These are phyloP conservation scores for Temnothorax unifasciatus DNA, from an alignment of 2,888 invertebrate species.

Conservation along the genomic window DNA sequence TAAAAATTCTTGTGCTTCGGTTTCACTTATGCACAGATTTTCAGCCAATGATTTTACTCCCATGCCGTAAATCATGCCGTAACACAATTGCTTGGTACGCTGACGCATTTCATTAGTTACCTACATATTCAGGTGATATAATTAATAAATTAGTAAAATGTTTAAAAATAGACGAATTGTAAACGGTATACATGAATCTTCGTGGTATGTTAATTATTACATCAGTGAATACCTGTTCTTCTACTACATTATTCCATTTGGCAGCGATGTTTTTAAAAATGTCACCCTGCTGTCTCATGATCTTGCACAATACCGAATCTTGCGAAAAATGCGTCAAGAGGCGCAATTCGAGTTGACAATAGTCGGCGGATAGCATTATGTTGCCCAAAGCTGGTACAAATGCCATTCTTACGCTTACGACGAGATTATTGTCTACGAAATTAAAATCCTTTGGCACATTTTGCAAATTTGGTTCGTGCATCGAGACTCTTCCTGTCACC, in stretches of 20 bases:
- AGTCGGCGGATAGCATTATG: constrained; percentile 96
- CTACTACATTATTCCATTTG: constrained; percentile 91
- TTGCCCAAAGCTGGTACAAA: constrained; percentile 89
- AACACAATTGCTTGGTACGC: constrained; percentile 96
- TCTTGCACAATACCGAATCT: constrained; percentile 90
- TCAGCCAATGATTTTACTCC: constrained; percentile 94
- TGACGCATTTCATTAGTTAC: constrained; percentile 93
- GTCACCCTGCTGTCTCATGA: constrained; percentile 90
- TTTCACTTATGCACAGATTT: constrained; percentile 92
- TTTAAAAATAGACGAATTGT: background rate
- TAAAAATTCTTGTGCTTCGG: constrained; percentile 93
- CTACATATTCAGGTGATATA: constrained; percentile 80
- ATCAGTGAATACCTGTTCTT: constrained; percentile 87
- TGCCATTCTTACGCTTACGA: constrained; percentile 89
- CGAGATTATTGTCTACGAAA: constrained; percentile 84
- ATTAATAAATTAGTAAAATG: constrained; percentile 5
- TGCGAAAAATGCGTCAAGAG: constrained; percentile 96
- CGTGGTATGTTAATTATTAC: background rate
- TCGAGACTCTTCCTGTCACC: constrained; percentile 94
- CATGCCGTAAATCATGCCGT: constrained; percentile 99
- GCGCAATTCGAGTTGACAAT: constrained; percentile 97
- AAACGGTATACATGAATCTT: background rate
- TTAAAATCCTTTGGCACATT: constrained; percentile 95
- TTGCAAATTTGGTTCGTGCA: constrained; percentile 97
- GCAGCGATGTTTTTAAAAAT: constrained; percentile 95